Base-by-base conservation (phyloP, 2,888 invertebrate species). In the Subacronicta megacephala region DNA sequence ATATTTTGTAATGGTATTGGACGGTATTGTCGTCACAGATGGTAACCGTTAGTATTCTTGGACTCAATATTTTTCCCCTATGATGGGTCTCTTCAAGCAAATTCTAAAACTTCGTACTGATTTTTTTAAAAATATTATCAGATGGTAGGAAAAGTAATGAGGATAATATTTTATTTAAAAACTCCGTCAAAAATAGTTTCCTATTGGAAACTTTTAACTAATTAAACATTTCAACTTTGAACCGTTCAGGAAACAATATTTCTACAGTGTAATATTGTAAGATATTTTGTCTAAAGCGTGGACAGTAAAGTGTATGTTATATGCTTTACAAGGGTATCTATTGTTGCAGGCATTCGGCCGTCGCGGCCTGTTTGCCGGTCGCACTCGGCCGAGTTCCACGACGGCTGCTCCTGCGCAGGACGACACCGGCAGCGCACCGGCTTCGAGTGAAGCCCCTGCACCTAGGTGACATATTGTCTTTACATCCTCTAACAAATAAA, bases 301-400 rank as follows among this genome's bases (percentile, higher is more conserved):
- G 16, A 41, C 12, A 20, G 15, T 41, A 37, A 10, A 10, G 3
- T 17, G 7, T 15, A 13, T 31, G 7, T 9, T 37, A 2, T 36
- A n/a, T 38, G 7, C 31, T 43, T 54, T 17, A 66, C 17, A 29
- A 37, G 13, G n/a, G 35, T 46, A 41, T 58, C 37, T 23, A 15
- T 87, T 83, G 79, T 83, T 83, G 31, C 84, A 92, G 90, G 82
- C 89, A 31, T 92, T 91, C 60, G 93, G 93, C 6, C 88, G 93
- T 2, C 89, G 92, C 5, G 81, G 95, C 69, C 54, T 94, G 83
- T 87, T 94, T 81, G 81, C 93, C 44, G 84, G 90, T 38, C 82
- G 93, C 78, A 84, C 92, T 49, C 84, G 94, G 36, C 91, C 87
- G 31, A 89, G 83, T 53, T 84, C 81, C 55, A 85, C 88, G 16